Evolutionary conservation across 2,113 vertebrate species (phyloP), one percentile per base, ranked within the genome.

Genomic region (Tragelaphus strepsiceros): DNA sequence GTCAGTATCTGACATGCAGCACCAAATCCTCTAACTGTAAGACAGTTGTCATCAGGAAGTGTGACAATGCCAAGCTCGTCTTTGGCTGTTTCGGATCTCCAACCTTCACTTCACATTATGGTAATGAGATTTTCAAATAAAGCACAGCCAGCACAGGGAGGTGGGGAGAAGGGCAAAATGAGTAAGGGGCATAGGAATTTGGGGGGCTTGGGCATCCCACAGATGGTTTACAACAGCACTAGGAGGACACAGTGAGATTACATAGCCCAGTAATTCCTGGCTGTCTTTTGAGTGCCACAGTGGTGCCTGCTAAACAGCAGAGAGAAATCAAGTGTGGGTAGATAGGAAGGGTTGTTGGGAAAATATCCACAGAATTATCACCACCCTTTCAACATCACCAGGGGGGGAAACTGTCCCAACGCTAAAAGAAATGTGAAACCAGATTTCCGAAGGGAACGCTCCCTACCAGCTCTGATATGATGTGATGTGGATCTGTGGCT

Each of bases 381-480:
- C 88, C 35, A 54, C 97, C 64, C 71, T 96, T 97, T 97, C 94
- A 9, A 71, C 51, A 39, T 97, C 95, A n/a, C 97, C 49, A 46
- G 97, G 84, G 11, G 93, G 53, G 74, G 92, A 59, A 92, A 83
- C 85, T 97, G 94, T 94, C 96, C 91, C 88, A 91, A 71, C 13
- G 30, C 88, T 96, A 91, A 98, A 98, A 95, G 97, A 88, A 96
- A 98, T 91, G 28, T 51, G 97, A 97, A 96, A 94, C 80, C 93
- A 94, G 90, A 87, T 93, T 98, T 97, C 81, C 88, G 61, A 90
- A 96, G 98, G 90, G 96, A 98, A 71, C 14, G 28, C 51, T 88
- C 39, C 78, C 84, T 54, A 39, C 22, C 96, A 96, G 81, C 54
- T 54, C 85, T 82, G 39, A 51, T 96, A 32, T 13, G 58, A 85